Evolutionary conservation across 2,113 vertebrate species (phyloP).

Genomic region (Semnornis frantzii): DNA sequence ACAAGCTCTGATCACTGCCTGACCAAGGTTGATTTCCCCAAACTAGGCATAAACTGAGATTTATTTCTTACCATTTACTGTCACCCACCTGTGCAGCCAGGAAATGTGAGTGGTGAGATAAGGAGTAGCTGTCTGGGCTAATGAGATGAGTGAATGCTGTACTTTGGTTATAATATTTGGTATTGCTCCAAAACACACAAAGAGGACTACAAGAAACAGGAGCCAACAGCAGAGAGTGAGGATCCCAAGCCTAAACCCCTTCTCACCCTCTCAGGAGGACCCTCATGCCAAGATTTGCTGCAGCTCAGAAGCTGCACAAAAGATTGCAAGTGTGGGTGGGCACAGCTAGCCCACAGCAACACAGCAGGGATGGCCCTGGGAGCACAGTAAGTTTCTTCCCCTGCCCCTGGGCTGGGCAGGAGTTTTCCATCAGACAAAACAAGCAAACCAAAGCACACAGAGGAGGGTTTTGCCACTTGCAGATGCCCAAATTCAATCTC

Average conservation of each 20-base stretch:
- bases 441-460: background rate
- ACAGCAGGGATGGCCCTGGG: background rate
- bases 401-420: background rate
- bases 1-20: background rate
- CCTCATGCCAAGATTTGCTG: background rate
- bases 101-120: background rate
- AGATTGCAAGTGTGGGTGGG: background rate
- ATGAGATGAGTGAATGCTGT: fast-evolving
- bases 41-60: background rate
- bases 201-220: background rate
- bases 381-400: background rate
- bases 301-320: background rate
- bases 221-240: background rate
- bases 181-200: background rate
- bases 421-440: background rate
- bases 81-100: background rate
- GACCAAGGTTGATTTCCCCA: background rate
- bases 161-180: background rate
- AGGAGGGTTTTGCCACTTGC: background rate
- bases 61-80: background rate
- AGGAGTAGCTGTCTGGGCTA: background rate
- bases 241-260: background rate
- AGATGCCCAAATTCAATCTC: background rate
- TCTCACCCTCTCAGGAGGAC: background rate
- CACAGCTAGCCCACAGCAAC: background rate